A percentile compares a stretch with the other conserved stretches of the same genome.
phyloP scores from a whole-genome alignment of 23 tunicate genomes.

The Corella eumyota region DNA sequence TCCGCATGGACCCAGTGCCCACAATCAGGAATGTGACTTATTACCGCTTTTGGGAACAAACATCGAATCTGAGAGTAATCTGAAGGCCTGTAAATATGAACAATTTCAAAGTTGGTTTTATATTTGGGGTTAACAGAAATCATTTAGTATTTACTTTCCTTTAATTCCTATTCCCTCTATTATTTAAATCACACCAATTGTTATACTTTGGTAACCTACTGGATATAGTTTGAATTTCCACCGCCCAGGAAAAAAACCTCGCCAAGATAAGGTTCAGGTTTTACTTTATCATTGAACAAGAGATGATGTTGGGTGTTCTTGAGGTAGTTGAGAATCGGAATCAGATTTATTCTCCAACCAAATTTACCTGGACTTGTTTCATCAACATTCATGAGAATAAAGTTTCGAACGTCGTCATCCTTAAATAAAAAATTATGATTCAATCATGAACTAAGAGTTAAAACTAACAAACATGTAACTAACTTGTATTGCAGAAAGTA shows the following conservation, averaged over 20 bases:
- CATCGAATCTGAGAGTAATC: constrained; percentile 39
- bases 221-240: constrained; percentile 19
- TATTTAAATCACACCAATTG: too few relatives aligned
- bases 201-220: constrained; percentile 2
- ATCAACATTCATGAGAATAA: constrained; percentile 34
- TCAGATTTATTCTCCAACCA: constrained; percentile 49
- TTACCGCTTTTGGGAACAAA: constrained; percentile 35
- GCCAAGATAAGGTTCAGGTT: constrained; percentile 19
- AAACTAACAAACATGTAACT: not conserved
- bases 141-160: too few relatives aligned
- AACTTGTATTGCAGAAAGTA: constrained; percentile 21
- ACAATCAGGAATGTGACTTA: constrained; percentile 54
- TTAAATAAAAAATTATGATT: not conserved
- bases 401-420: constrained; percentile 19
- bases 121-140: not conserved
- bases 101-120: not conserved
- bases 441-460: not conserved
- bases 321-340: constrained; percentile 20
- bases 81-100: constrained; percentile 7
- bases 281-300: too few relatives aligned
- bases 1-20: constrained; percentile 90
- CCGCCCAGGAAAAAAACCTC: constrained; percentile 42
- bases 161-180: too few relatives aligned
- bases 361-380: constrained; percentile 10
- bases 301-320: constrained; percentile 3